phyloP scores from a whole-genome alignment of 2,113 vertebrate genomes.

The Melanostigma gelatinosum region DNA sequence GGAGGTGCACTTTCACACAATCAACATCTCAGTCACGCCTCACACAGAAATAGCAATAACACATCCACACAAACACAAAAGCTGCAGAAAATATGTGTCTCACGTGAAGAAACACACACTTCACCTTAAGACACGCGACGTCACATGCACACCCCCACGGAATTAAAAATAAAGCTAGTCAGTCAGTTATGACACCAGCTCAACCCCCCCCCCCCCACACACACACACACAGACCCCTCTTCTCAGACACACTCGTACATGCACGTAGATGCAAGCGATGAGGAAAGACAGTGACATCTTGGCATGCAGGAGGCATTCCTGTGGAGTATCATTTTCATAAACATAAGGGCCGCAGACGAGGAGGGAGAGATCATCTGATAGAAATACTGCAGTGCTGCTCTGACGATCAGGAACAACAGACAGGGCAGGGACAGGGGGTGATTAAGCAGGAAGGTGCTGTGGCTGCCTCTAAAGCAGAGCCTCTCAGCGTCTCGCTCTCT shows the following conservation, averaged over 20 bases:
- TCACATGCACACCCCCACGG: conserved; percentile 26
- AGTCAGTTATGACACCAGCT: conserved; percentile 46
- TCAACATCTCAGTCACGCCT: conserved; percentile 66
- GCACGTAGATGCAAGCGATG: conserved; percentile 67
- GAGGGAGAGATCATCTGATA: conserved; percentile 79
- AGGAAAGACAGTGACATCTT: conserved; percentile 81
- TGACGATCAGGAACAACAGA: conserved; percentile 75
- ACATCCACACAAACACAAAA: conserved; percentile 51
- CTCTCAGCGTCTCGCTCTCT: conserved; percentile 38
- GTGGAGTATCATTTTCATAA: conserved; percentile 83
- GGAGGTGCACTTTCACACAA: conserved; percentile 55
- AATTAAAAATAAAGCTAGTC: conserved; percentile 68
- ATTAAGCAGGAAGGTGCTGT: conserved; percentile 74
- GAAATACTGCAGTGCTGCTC: conserved; percentile 79
- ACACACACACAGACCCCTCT: background rate
- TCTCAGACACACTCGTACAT: conserved; percentile 47
- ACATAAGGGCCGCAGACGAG: conserved; percentile 80
- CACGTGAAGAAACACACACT: conserved; percentile 22
- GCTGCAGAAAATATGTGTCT: conserved; percentile 31
- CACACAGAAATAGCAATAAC: conserved; percentile 54
- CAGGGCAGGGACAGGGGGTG: conserved; percentile 70
- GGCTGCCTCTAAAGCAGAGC: conserved; percentile 63
- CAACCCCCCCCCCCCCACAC: background rate
- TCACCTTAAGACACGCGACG: conserved; percentile 40
- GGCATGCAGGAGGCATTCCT: conserved; percentile 81